Base-by-base conservation (phyloP, 2,888 invertebrate species). In the Patella caerulea region DNA sequence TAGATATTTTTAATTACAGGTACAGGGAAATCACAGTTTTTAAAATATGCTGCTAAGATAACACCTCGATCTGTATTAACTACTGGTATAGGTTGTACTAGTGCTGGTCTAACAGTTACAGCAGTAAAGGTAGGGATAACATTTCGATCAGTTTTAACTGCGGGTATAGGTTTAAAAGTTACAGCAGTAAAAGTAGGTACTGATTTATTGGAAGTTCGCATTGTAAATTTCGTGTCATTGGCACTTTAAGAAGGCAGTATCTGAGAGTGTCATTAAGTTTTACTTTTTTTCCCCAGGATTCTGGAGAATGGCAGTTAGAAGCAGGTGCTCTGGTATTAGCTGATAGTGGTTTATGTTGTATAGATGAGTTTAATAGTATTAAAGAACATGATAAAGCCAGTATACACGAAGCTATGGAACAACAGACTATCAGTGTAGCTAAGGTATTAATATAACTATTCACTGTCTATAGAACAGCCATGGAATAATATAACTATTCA, bases 391-490 rank as follows among this genome's bases (percentile, higher is more conserved):
- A 97, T 91, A 94, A 96, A 81, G 94, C 95, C 0, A 95, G 95
- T 77, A 96, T 97, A 84, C 97, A 97, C 88, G 97, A 97, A 92
- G 97, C 97, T 0, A 97, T 97, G 97, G 97, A 97, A 90, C 97
- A 97, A 88, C 97, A 97, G 92, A 96, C 96, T 0, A 96, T 97
- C 82, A 96, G 96, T 86, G 95, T 97, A 54, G 97, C 97, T 9
- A 97, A 97, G 93, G 96, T 95, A 88, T 9, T 9, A 9, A 45
- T 45, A 45, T 45, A 45, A 34, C 4, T 34, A 34, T 34, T 34
- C 34, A n/a, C n/a, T n/a, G n/a, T n/a, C 34, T 34, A 97, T 97
- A 97, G 97, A 97, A 90, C 97, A 97, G 88, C 97, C 9, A 97
- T 97, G 93, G 95, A 88, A 29, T 29, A 3, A 29, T 29, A 29